Evolutionary conservation across 2,888 invertebrate genomes (phyloP), one percentile per base, ranked within the genome.

Genomic region (Podabrus alpinus): DNA sequence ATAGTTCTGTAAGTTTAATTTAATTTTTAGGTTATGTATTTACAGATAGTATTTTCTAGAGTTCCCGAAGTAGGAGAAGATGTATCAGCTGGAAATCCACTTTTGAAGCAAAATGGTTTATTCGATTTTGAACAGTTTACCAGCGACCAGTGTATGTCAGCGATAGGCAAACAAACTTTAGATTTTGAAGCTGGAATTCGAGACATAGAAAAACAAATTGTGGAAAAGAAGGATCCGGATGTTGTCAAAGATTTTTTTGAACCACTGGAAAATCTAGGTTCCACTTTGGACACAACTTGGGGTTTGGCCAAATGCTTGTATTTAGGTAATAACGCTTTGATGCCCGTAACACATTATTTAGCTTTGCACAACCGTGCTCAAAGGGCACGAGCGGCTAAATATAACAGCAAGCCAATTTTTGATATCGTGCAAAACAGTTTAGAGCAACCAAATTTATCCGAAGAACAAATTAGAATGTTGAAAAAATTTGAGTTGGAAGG

Each of bases 31-130:
- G 74, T 76, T 75, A 75, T 69, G 66, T 60, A 45, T 60, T 73
- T 11, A 72, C 67, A 15, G 76, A 64, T 64, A 11, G 1, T 64
- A 19, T 77, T 62, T 80, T 80, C 87, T 86, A 94, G 94, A 78
- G 92, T 95, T 78, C 95, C 94, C 74, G 94, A 95, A 90, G 94
- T 95, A 76, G 95, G 94, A 85, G 95, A 94, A 85, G 96, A 97
- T 87, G 89, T 92, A 15, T 90, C 92, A 10, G 93, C 94, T 69
- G 92, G 93, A 81, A 94, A 94, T 86, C 91, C 93, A 3, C 87
- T 97, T 16, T 86, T 96, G 9, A 91, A 93, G 77, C 91, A 93
- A 73, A 91, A 92, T 81, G 93, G 93, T 0, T 88, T 94, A 62
- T 97, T 97, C 5, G 93, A 95, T 83, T 97, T 97, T 85, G 93